Conservation (phyloP, 2,888 invertebrate species). For the Xylocampa areola region DNA sequence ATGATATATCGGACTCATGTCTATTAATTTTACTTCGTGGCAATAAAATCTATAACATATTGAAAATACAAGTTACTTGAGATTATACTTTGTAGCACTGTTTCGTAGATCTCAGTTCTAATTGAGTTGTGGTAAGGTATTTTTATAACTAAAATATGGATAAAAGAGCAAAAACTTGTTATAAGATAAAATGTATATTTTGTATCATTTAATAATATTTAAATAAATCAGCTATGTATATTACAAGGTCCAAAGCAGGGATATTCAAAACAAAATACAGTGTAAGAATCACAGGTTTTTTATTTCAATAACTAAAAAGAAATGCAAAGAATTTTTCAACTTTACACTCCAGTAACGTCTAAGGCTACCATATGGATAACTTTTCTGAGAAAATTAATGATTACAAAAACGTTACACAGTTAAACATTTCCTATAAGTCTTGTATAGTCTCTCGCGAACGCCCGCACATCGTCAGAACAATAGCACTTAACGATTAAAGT, state of each 20-base stretch:
- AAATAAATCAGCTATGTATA: conserved; percentile 51
- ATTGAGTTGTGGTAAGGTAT: neutral
- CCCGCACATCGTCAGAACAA: conserved; percentile 80
- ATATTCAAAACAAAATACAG: conserved; percentile 71
- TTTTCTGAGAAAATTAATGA: conserved; percentile 85
- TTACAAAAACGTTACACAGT: conserved; percentile 89
- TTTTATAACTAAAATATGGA: conserved; percentile 9
- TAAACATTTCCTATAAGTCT: conserved; percentile 89
- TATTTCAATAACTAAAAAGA: conserved; percentile 88
- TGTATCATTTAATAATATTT: conserved; percentile 41
- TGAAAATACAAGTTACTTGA: no score
- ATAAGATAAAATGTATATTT: conserved; percentile 57
- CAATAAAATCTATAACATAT: no score
- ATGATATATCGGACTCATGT: no score
- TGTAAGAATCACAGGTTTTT: conserved; percentile 88
- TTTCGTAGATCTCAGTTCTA: no score
- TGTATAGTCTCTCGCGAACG: conserved; percentile 84
- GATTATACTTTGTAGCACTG: no score
- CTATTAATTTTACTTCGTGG: no score
- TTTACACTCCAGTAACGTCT: conserved; percentile 87
- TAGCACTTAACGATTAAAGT: conserved; percentile 84
- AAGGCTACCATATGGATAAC: conserved; percentile 86
- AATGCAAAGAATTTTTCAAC: conserved; percentile 87
- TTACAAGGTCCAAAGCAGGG: conserved; percentile 44
- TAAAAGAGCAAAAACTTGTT: conserved; percentile 46